Evolutionary conservation across 1,140 invertebrate genomes (phyloP), one percentile per base, ranked within the genome.

Genomic region (Caerostris extrusa): DNA sequence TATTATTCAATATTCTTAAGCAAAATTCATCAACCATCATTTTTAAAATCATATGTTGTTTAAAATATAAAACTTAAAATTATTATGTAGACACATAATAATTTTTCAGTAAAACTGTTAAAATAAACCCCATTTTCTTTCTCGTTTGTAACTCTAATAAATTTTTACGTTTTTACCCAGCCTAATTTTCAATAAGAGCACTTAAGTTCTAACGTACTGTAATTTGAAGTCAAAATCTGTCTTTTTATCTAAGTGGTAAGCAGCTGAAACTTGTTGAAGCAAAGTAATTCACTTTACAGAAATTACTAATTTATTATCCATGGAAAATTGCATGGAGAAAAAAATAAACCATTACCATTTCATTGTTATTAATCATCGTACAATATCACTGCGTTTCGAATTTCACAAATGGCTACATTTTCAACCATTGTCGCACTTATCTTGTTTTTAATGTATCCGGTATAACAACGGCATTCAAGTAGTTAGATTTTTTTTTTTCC

Each of bases 391-490:
- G 14, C 53, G 90, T 71, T 55, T 87, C 91, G 14, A 93, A 93
- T 86, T 93, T 87, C 83, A 83, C 60, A 93, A 71, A 87, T 82
- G 64, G 60, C 64, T 58, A 58, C 61, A 60, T 87, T 71, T 58
- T 83, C 56, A 83, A 64, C 81, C 88, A 71, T 82, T 17, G 56
- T 82, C 34, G 50, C 92, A 89, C 57, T 89, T 89, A 89, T 88
- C 86, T 69, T 89, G 86, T 64, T 88, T 89, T 93, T 93, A 93
- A 93, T 93, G 92, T 87, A 61, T 93, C 92, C 92, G 92, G 85
- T 89, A 61, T 89, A 86, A 93, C 53, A 83, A 61, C 69, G 56
- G 53, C 83, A 89, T 88, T 81, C 82, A 86, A 69, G 55, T 56
- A 81, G 71, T 34, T 71, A 71, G 91, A 57, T 86, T 71, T 58